Percentiles rank a stretch among this genome's conserved stretches.
These are phyloP conservation scores for Pogonognathellus flavescens DNA, from an alignment of 1,140 invertebrate species.

Conservation along the genomic window DNA sequence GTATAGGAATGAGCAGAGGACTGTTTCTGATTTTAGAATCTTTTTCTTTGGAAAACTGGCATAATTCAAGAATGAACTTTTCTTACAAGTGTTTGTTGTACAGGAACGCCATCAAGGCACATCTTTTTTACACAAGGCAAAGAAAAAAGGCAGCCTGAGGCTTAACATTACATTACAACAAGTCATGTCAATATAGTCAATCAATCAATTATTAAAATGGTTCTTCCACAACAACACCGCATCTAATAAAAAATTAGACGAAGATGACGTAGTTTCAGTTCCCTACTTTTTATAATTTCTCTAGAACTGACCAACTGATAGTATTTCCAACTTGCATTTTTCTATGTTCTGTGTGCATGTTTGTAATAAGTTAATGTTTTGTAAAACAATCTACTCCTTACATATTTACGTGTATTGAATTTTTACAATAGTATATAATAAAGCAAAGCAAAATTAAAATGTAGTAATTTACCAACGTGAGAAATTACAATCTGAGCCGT, in stretches of 20 bases:
- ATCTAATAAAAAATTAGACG: conserved; percentile 4
- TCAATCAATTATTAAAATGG: background rate
- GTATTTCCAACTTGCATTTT: background rate
- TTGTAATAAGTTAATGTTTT: background rate
- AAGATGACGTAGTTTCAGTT: conserved; percentile 31
- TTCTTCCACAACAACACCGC: background rate
- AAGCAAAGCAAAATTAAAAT: too few relatives aligned
- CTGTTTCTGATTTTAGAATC: background rate
- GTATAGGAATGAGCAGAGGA: conserved; percentile 11
- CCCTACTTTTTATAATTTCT: background rate
- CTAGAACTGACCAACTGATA: background rate
- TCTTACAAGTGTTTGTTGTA: conserved; percentile 13
- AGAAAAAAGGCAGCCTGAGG: conserved; percentile 66
- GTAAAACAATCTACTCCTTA: too few relatives aligned
- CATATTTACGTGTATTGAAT: too few relatives aligned
- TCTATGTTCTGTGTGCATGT: background rate
- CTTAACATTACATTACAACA: conserved; percentile 21
- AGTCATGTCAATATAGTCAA: conserved; percentile 26
- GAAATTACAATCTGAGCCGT: too few relatives aligned
- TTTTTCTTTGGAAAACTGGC: too few relatives aligned
- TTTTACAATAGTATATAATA: too few relatives aligned
- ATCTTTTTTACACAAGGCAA: conserved; percentile 59
- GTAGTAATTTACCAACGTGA: too few relatives aligned
- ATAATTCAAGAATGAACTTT: background rate
- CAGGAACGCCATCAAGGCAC: conserved; percentile 62